Evolutionary conservation across 2,797 vertebrate genomes (phyloP).

Genomic region (Remorina albescens): DNA sequence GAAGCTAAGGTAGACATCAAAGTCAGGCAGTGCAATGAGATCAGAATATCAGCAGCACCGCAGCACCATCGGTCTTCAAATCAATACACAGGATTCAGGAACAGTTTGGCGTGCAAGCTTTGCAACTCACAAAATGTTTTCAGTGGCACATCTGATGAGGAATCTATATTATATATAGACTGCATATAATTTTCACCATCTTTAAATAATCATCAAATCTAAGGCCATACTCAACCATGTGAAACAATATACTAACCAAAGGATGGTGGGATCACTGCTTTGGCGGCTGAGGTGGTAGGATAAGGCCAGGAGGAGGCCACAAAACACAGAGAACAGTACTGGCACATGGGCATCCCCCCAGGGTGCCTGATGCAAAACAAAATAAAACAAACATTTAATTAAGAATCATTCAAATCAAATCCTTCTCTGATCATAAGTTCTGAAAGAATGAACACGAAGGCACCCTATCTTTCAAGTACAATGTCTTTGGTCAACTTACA

Average conservation of each 20-base stretch:
- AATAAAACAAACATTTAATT: conserved; percentile 8
- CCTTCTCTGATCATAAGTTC: background rate
- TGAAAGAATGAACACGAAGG: background rate
- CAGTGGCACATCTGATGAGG: too few relatives aligned
- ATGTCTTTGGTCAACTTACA: conserved; percentile 74
- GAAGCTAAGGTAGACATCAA: conserved; percentile 25
- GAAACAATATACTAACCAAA: conserved; percentile 85
- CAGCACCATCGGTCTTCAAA: background rate
- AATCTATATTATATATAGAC: too few relatives aligned
- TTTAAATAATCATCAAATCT: background rate
- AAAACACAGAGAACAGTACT: conserved; percentile 93
- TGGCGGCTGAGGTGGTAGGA: conserved; percentile 94
- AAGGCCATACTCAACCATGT: background rate
- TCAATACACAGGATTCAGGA: background rate
- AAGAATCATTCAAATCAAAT: background rate
- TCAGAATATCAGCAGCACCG: conserved; percentile 12
- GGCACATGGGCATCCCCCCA: conserved; percentile 94
- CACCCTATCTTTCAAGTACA: background rate
- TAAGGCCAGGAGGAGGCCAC: conserved; percentile 90
- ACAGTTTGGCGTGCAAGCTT: background rate
- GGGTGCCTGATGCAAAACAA: conserved; percentile 78
- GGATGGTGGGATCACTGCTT: conserved; percentile 92
- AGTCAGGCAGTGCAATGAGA: conserved; percentile 1
- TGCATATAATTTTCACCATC: background rate
- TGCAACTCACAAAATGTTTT: too few relatives aligned